Percentiles rank a stretch among this genome's conserved stretches.
These are phyloP conservation scores for Coecobrya sp. DNA, from an alignment of 2,888 invertebrate genomes.

Conservation along the genomic window DNA sequence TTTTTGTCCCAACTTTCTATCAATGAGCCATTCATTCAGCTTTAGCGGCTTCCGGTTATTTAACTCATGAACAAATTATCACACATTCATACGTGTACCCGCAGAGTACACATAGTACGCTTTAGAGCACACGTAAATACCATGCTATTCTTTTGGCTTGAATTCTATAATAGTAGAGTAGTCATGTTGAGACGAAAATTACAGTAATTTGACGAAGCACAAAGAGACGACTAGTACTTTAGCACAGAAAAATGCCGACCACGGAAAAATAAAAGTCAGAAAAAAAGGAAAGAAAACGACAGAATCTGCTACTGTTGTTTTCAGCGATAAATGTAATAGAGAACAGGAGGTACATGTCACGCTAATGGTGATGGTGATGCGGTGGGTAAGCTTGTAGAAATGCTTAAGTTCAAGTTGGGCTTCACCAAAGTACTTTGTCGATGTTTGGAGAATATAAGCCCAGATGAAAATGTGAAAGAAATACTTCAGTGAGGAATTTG, in stretches of 20 bases:
- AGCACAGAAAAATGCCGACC: conserved; percentile 72
- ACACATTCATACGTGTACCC: conserved; percentile 68
- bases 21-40: conserved; percentile 78
- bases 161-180: conserved; percentile 16
- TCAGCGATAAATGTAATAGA: conserved; percentile 43
- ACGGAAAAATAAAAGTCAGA: conserved; percentile 57
- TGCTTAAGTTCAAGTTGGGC: neutral
- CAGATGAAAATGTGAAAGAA: conserved; percentile 34
- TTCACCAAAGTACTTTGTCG: neutral
- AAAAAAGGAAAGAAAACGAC: conserved; percentile 54
- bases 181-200: conserved; percentile 81
- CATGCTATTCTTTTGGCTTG: conserved; percentile 29
- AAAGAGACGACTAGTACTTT: conserved; percentile 66
- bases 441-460: neutral
- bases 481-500: conserved; percentile 66
- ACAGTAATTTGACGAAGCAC: conserved; percentile 76
- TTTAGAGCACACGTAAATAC: neutral
- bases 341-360: conserved; percentile 26
- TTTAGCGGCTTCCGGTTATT: conserved; percentile 81
- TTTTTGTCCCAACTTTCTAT: conserved; percentile 78
- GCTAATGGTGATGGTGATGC: conserved; percentile 25
- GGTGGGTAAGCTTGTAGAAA: neutral
- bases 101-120: conserved; percentile 1
- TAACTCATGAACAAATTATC: conserved; percentile 81
- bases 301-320: conserved; percentile 59